Evolutionary conservation across 2,113 vertebrate species (phyloP).

Genomic region (Epinephelus fuscoguttatus): DNA sequence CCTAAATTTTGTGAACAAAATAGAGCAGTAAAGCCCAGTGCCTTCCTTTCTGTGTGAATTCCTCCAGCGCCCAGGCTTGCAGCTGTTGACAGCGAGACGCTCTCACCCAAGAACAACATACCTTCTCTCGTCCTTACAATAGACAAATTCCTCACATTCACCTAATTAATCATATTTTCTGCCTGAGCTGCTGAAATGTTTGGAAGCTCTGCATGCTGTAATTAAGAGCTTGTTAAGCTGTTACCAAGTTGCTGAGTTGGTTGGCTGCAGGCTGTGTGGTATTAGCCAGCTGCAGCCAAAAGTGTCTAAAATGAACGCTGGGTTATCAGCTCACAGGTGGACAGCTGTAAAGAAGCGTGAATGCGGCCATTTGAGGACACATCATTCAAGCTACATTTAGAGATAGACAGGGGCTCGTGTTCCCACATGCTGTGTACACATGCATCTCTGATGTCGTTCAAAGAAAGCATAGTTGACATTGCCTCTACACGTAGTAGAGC

Average conservation of each 20-base stretch:
- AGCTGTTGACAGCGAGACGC: slow-evolving; percentile 46
- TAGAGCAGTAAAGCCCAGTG: slow-evolving; percentile 34
- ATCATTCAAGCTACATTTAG: background rate
- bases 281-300: slow-evolving; percentile 59
- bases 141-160: slow-evolving; percentile 64
- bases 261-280: slow-evolving; percentile 53
- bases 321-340: slow-evolving; percentile 37
- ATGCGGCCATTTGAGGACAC: background rate
- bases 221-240: slow-evolving; percentile 76
- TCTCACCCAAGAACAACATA: slow-evolving; percentile 58
- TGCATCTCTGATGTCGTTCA: background rate
- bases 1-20: slow-evolving; percentile 60
- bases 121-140: slow-evolving; percentile 58
- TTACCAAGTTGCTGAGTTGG: slow-evolving; percentile 67
- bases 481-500: background rate
- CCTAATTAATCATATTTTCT: slow-evolving; percentile 76
- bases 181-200: slow-evolving; percentile 73
- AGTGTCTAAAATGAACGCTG: background rate
- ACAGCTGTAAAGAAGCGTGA: slow-evolving; percentile 21
- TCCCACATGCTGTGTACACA: background rate
- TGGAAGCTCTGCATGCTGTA: slow-evolving; percentile 64
- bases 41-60: slow-evolving; percentile 30
- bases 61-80: slow-evolving; percentile 1
- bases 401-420: background rate
- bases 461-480: background rate